phyloP scores from a whole-genome alignment of 2,888 invertebrate species.

The Eupithecia subfuscata region DNA sequence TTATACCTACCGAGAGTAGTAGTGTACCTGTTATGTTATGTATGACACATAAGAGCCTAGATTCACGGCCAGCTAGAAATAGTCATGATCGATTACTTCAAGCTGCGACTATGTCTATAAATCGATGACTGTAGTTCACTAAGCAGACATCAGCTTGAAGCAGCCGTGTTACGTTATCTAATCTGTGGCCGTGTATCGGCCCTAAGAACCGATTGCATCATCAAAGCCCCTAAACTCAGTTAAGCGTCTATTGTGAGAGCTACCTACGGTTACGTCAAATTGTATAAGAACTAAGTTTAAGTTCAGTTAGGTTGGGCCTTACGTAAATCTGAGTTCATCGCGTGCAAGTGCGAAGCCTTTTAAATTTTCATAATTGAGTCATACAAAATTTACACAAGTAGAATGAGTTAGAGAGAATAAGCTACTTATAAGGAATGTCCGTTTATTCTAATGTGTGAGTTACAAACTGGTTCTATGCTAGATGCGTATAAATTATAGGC shows the following conservation, averaged over 20 bases:
- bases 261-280: background rate
- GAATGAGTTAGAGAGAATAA: background rate
- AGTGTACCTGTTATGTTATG: too few relatives aligned
- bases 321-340: background rate
- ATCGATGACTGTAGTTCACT: too few relatives aligned
- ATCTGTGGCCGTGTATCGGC: too few relatives aligned
- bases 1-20: background rate
- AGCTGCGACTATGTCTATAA: too few relatives aligned
- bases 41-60: too few relatives aligned
- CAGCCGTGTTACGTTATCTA: too few relatives aligned
- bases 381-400: background rate
- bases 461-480: slow-evolving; percentile 16
- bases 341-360: background rate
- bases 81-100: too few relatives aligned
- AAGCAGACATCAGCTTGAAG: too few relatives aligned
- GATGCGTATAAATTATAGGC: slow-evolving; percentile 18
- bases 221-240: background rate
- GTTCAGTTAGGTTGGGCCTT: background rate
- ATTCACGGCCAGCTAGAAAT: too few relatives aligned
- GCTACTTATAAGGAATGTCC: slow-evolving; percentile 1
- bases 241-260: background rate
- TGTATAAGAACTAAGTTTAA: background rate
- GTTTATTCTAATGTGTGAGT: slow-evolving; percentile 5
- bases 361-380: background rate
- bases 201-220: background rate